Conservation (phyloP, 37 sponge, comb jelly and placozoan species). For the Cliona cf. orientalis region DNA sequence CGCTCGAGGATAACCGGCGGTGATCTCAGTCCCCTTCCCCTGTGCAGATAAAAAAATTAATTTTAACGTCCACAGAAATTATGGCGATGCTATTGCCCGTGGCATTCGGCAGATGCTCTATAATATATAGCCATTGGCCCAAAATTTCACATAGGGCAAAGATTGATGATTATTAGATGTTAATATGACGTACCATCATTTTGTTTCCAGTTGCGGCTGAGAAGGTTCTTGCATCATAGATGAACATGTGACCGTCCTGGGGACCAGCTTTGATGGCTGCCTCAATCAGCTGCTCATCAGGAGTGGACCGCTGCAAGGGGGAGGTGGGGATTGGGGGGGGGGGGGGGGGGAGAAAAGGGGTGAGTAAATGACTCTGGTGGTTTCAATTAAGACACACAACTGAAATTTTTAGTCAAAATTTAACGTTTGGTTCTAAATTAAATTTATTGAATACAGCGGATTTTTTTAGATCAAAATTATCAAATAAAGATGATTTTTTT, state of each 20-base stretch:
- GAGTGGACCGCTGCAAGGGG: slow-evolving; percentile 55
- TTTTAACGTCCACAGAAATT: not conserved
- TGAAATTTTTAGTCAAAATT: too few species aligned
- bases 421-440: too few species aligned
- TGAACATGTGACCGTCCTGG: slow-evolving; percentile 63
- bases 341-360: not conserved
- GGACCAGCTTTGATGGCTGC: slow-evolving; percentile 52
- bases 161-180: not conserved
- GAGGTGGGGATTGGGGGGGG: too few species aligned
- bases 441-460: too few species aligned
- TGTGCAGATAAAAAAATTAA: slow-evolving; percentile 4
- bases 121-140: not conserved
- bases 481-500: too few species aligned
- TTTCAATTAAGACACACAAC: too few species aligned
- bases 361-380: too few species aligned
- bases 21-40: slow-evolving; percentile 96
- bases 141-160: not conserved
- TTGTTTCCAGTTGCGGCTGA: slow-evolving; percentile 96
- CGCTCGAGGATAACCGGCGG: slow-evolving; percentile 71
- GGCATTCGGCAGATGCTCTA: not conserved
- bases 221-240: slow-evolving; percentile 88
- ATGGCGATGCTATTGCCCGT: not conserved
- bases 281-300: slow-evolving; percentile 82
- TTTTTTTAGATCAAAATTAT: too few species aligned
- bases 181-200: slow-evolving; percentile 66